Evolutionary conservation across 1,140 invertebrate species (phyloP).

Genomic region (Formica exsecta): DNA sequence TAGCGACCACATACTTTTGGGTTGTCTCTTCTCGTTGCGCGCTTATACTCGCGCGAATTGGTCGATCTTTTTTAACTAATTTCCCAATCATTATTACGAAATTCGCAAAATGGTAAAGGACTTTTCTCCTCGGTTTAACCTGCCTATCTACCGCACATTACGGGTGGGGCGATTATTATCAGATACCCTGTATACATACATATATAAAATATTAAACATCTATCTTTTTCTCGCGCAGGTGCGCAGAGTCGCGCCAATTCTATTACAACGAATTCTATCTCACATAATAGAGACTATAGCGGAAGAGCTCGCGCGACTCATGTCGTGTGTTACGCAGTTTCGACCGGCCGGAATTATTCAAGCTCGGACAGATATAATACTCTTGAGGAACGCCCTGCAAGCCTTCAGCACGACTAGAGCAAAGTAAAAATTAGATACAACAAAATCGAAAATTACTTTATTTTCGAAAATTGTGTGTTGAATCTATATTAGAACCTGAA

Average conservation of each 20-base stretch:
- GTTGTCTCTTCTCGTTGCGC: too few relatives aligned
- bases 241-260: constrained; percentile 92
- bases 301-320: constrained; percentile 95
- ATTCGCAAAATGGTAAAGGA: too few relatives aligned
- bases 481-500: background rate
- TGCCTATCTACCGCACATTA: too few relatives aligned
- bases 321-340: constrained; percentile 92
- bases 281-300: constrained; percentile 96
- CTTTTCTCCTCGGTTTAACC: too few relatives aligned
- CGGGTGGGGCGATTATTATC: too few relatives aligned
- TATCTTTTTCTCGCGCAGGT: constrained; percentile 86
- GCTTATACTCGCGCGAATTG: too few relatives aligned
- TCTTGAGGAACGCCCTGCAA: constrained; percentile 87
- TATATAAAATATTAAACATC: constrained; percentile 17
- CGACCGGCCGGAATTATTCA: constrained; percentile 90
- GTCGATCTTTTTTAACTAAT: too few relatives aligned
- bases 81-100: too few relatives aligned
- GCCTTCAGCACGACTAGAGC: constrained; percentile 87
- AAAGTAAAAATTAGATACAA: constrained; percentile 79
- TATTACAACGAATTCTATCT: constrained; percentile 92
- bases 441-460: background rate
- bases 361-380: constrained; percentile 89
- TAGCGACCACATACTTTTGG: too few relatives aligned
- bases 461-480: background rate
- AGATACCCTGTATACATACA: background rate